Base-by-base conservation (phyloP, 2,888 invertebrate species). In the Kuschelorhynchus macadamiae region DNA sequence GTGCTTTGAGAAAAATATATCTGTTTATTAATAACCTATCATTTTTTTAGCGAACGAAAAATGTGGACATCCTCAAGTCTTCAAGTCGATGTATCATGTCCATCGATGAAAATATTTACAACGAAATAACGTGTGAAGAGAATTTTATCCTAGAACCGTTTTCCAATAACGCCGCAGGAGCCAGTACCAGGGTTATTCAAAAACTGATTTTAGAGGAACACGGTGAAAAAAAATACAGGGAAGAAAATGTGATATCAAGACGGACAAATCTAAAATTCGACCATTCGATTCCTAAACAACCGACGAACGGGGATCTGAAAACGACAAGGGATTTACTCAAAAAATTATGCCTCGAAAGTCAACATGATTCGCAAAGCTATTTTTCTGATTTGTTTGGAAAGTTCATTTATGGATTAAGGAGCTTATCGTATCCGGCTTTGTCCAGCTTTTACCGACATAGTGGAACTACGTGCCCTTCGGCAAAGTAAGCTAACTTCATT, bases 81-180 rank as follows among this genome's bases (percentile, higher is more conserved):
- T 85, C 87, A 32, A 91, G 90, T 80, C 87, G 89, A 76, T 94
- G 94, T 75, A 85, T 89, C 72, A 85, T 94, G 33, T 88, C 90
- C 0, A 88, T 95, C 12, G 94, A 95, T 82, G 92, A 92, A 73
- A 88, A 90, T 75, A 85, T 94, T 5, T 92, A 94, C 81, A 89
- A 89, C 39, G 84, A 86, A 9, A 89, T 94, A 1, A 86, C 80
- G 17, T 95, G 95, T 78, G 84, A 85, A 30, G 95, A 95, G 80
- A 85, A 87, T 0, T 92, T 94, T 79, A 83, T 90, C 32, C 87
- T 94, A 67, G 89, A 91, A 75, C 92, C 94, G 0, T 91, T 95
- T 78, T 92, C 93, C 0, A 91, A 91, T 64, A 87, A 87, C 55
- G 88, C 88, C 67, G 88, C 91, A 0, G 94, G 93, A 0, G 93